Evolutionary conservation across 2,113 vertebrate genomes (phyloP), one percentile per base, ranked within the genome.

Genomic region (Alligator sinensis): DNA sequence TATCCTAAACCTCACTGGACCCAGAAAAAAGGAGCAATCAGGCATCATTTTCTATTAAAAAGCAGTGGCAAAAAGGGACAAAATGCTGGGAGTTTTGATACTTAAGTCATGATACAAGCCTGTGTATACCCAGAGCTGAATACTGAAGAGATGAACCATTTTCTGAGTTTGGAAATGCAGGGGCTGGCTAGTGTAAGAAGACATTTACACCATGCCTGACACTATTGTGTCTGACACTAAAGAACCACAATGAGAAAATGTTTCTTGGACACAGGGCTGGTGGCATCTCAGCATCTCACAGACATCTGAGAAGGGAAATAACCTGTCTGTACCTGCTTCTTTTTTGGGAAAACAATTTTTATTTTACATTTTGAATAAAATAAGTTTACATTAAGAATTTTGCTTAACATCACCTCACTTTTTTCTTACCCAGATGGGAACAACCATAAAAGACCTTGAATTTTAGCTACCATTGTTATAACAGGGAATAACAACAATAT

Each of bases 331-430:
- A 5, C 2, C 27, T 64, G 3, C 4, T 2, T 21, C 6, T 9
- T 18, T 81, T 87, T 61, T 63, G 1, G 24, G 63, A 64, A 64
- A 16, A 47, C 27, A 64, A 15, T 25, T 27, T 27, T 27, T 64
- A 15, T 14, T 8, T 28, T 28, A 30, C 38, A 21, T 34, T 90
- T 76, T 4, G 16, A 5, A 4, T 11, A 47, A 9, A 58, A 83
- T 0, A 62, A 86, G 78, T 62, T 5, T 10, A 3, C 25, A 1
- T 79, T 5, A 25, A 0, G 0, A 57, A n/a, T 28, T 3, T 10
- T 72, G n/a, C 25, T 21, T 62, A 34, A 25, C 5, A 24, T 21
- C 5, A 74, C 78, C 9, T 4, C 24, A 38, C 38, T 15, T 8
- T 14, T 34, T 63, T 72, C 54, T 38, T 0, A 16, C 74, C 2